Percentiles rank a stretch among this genome's conserved stretches.
These are phyloP conservation scores for Patella depressa DNA, from an alignment of 2,888 invertebrate species.

Conservation along the genomic window DNA sequence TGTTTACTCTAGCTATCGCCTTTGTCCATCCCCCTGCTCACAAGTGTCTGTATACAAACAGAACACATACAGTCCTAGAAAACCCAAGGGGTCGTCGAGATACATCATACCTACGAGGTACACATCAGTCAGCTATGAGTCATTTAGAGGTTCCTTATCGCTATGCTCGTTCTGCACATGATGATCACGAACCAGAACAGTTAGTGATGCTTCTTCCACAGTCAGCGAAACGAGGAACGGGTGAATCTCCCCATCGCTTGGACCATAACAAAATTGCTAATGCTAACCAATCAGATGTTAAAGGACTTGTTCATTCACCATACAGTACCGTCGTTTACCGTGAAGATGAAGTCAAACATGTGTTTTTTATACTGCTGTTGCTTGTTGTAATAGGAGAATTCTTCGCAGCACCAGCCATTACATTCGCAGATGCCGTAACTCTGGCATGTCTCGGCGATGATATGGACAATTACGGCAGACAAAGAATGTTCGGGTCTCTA, in stretches of 20 bases:
- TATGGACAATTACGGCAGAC: constrained; percentile 84
- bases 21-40: constrained; percentile 95
- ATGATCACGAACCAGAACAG: constrained; percentile 1
- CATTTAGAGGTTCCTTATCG: neutral
- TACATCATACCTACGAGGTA: constrained; percentile 16
- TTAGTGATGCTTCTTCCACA: neutral
- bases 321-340: constrained; percentile 95
- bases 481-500: constrained; percentile 97
- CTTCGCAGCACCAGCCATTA: constrained; percentile 94
- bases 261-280: constrained; percentile 56
- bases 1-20: constrained; percentile 95
- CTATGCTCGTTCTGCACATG: too few relatives aligned
- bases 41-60: constrained; percentile 83
- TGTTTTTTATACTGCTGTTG: constrained; percentile 92
- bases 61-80: constrained; percentile 74
- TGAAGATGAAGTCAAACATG: constrained; percentile 89
- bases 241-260: constrained; percentile 50
- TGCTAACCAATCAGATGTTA: constrained; percentile 43
- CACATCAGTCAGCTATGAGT: neutral
- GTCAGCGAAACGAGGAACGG: constrained; percentile 18
- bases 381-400: constrained; percentile 97
- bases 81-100: constrained; percentile 31
- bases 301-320: constrained; percentile 77
- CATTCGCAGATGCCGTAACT: constrained; percentile 81
- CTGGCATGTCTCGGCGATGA: constrained; percentile 83